Percentiles rank a stretch among this genome's conserved stretches.
These are phyloP conservation scores for Cryptoprocta ferox DNA, from an alignment of 2,797 vertebrate species.

Conservation along the genomic window DNA sequence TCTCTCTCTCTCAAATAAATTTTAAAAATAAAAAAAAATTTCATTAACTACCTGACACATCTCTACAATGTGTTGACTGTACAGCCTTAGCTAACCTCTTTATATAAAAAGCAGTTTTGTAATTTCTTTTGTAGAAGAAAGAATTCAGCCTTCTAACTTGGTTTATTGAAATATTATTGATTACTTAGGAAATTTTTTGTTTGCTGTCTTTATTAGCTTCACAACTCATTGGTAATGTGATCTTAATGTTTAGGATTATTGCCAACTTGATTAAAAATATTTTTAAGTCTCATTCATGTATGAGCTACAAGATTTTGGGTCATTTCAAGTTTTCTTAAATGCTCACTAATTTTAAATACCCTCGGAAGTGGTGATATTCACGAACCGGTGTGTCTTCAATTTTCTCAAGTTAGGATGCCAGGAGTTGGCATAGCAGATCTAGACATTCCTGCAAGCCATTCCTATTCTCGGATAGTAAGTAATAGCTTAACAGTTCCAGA, in stretches of 20 bases:
- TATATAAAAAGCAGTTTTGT: not conserved
- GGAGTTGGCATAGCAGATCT: not conserved
- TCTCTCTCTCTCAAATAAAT: too few relatives aligned
- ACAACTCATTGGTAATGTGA: not conserved
- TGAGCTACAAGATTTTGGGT: not conserved
- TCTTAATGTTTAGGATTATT: not conserved
- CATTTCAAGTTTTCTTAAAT: not conserved
- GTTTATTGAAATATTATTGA: not conserved
- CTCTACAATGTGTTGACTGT: not conserved
- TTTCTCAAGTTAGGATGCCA: not conserved
- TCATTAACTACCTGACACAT: not conserved
- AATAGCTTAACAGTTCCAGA: not conserved
- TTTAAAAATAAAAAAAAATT: not conserved
- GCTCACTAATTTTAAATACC: not conserved
- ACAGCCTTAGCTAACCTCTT: not conserved
- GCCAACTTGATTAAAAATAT: constrained; percentile 12
- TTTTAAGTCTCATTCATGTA: not conserved
- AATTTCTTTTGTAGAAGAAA: not conserved
- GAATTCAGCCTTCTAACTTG: not conserved
- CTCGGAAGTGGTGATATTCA: not conserved
- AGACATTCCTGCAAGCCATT: not conserved
- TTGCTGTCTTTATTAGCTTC: not conserved
- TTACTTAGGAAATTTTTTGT: not conserved
- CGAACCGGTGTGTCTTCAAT: not conserved
- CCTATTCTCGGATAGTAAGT: not conserved